These are phyloP conservation scores for Orthonyx spaldingii DNA, from an alignment of 2,113 vertebrate species.

Conservation along the genomic window DNA sequence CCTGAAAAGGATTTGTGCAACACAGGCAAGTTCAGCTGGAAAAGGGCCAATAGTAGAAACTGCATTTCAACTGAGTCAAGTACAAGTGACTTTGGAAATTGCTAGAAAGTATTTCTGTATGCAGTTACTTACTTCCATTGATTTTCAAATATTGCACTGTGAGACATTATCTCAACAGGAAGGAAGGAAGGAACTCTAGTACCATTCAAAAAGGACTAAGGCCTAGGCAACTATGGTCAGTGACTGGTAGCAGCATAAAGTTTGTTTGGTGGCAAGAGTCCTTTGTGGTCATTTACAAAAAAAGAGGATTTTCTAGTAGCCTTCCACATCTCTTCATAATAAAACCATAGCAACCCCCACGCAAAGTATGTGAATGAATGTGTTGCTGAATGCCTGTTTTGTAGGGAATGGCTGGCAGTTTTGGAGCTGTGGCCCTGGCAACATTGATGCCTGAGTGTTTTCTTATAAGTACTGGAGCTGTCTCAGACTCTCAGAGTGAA, in stretches of 20 bases:
- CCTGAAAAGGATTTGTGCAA: background rate
- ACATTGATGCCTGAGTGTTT: background rate
- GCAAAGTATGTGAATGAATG: background rate
- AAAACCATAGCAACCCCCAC: constrained; percentile 42
- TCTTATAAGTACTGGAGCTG: background rate
- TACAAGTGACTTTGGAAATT: background rate
- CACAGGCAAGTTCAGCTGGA: background rate
- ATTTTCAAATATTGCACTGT: background rate
- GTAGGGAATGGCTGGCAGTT: constrained; percentile 19
- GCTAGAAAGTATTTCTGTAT: constrained; percentile 2
- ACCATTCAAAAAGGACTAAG: background rate
- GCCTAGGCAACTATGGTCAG: background rate
- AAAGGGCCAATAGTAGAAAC: background rate
- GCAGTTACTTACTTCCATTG: background rate
- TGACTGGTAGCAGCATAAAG: background rate
- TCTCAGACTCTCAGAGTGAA: background rate
- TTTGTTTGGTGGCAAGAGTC: background rate
- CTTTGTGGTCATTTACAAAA: background rate
- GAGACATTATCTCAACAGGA: background rate
- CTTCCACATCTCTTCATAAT: background rate
- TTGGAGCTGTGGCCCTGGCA: constrained; percentile 2
- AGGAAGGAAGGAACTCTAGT: constrained; percentile 22
- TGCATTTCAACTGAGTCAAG: background rate
- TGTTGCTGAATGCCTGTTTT: constrained; percentile 30
- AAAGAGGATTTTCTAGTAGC: background rate